Conservation (phyloP, 2,888 invertebrate species). For the Epinotia ramella region DNA sequence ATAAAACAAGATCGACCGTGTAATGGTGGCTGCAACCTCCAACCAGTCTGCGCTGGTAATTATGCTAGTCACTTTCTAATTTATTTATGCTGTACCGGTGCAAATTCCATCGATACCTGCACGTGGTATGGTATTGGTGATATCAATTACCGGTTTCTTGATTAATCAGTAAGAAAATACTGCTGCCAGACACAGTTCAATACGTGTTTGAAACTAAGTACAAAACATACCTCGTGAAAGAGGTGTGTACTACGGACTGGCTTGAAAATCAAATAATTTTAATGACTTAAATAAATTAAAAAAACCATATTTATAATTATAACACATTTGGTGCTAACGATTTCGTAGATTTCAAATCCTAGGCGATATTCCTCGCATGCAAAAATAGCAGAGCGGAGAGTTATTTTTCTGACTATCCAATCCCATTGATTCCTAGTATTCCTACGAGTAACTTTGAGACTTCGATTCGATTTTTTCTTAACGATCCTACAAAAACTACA, state of each 20-base stretch:
- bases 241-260: no score
- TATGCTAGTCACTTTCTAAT: conserved; percentile 43
- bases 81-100: conserved; percentile 37
- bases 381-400: no score
- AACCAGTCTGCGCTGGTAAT: conserved; percentile 32
- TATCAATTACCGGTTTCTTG: conserved; percentile 7
- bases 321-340: no score
- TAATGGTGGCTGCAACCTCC: conserved; percentile 14
- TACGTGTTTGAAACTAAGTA: background rate
- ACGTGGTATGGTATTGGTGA: conserved; percentile 2
- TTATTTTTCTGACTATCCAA: no score
- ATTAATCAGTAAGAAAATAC: background rate
- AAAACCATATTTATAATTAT: no score
- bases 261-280: no score
- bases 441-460: background rate
- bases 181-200: background rate
- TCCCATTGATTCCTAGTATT: no score
- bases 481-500: background rate
- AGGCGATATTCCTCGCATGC: no score
- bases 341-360: no score
- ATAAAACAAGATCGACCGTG: background rate
- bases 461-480: background rate
- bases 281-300: no score
- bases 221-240: background rate
- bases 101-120: conserved; percentile 20